Evolutionary conservation across 2,888 invertebrate species (phyloP).

Genomic region (Stenotaenia linearis): DNA sequence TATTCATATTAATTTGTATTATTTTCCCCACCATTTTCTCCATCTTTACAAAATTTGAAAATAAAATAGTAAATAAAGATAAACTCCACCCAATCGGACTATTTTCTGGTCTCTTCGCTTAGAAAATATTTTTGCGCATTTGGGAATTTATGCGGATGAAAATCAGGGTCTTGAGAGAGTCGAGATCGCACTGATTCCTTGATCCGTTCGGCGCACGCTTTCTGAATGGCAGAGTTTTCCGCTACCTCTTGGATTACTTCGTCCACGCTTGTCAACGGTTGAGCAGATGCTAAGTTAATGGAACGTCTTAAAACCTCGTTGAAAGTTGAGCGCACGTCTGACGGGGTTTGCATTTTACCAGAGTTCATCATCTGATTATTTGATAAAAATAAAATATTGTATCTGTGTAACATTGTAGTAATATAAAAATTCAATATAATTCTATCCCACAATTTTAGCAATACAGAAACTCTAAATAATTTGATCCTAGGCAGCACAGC

Average conservation of each 20-base stretch:
- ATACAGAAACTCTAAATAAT: no score
- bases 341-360: conserved; percentile 41
- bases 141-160: conserved; percentile 45
- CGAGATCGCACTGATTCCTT: conserved; percentile 50
- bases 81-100: not conserved
- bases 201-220: conserved; percentile 54
- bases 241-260: conserved; percentile 52
- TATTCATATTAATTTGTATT: no score
- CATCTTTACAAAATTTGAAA: not conserved
- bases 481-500: no score
- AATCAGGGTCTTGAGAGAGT: conserved; percentile 51
- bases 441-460: no score
- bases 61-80: not conserved
- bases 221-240: conserved; percentile 51
- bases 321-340: conserved; percentile 42
- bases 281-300: conserved; percentile 53
- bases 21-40: no score
- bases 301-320: conserved; percentile 50
- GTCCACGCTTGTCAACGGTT: conserved; percentile 50
- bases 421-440: no score
- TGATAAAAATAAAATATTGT: not conserved
- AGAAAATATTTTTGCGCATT: conserved; percentile 44
- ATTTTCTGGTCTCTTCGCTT: not conserved
- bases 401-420: no score
- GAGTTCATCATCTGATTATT: conserved; percentile 43